A percentile compares a stretch with the other conserved stretches of the same genome.
phyloP scores from a whole-genome alignment of 53 echinoderm and acorn worm genomes.

The Apostichopus leukothele region DNA sequence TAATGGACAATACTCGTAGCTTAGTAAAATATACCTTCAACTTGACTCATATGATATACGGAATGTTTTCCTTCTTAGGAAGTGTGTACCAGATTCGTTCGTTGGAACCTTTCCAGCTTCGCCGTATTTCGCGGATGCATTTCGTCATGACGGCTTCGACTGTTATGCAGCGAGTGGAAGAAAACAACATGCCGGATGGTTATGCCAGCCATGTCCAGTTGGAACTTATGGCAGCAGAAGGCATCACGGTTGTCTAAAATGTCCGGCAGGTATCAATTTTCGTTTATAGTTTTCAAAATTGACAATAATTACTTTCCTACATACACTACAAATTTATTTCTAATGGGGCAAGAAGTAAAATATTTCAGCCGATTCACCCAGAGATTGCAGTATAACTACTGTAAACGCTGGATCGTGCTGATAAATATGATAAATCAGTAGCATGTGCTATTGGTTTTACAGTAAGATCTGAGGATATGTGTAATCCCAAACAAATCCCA shows the following conservation, averaged over 20 bases:
- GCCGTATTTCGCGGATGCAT: neutral
- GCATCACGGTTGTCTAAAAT: neutral
- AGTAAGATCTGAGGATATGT: no score
- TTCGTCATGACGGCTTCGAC: conserved; percentile 8
- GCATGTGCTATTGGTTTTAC: no score
- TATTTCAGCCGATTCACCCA: no score
- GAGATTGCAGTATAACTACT: no score
- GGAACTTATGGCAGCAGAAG: conserved; percentile 13
- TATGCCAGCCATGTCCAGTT: neutral
- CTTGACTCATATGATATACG: no score
- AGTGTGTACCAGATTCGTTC: conserved; percentile 4
- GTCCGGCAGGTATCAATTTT: conserved; percentile 5
- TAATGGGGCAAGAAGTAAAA: no score
- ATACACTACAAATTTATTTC: no score
- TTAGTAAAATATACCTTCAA: no score
- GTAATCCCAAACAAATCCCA: no score
- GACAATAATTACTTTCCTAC: neutral
- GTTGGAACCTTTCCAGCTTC: neutral
- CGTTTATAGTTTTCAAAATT: neutral
- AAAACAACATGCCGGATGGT: neutral
- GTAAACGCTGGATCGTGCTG: no score
- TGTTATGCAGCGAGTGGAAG: neutral
- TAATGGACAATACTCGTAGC: no score
- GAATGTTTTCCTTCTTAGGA: neutral
- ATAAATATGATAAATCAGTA: no score